A percentile compares a stretch with the other conserved stretches of the same genome.
These are phyloP conservation scores for Threskiornis aethiopicus DNA, from an alignment of 2,797 vertebrate genomes.

Conservation along the genomic window DNA sequence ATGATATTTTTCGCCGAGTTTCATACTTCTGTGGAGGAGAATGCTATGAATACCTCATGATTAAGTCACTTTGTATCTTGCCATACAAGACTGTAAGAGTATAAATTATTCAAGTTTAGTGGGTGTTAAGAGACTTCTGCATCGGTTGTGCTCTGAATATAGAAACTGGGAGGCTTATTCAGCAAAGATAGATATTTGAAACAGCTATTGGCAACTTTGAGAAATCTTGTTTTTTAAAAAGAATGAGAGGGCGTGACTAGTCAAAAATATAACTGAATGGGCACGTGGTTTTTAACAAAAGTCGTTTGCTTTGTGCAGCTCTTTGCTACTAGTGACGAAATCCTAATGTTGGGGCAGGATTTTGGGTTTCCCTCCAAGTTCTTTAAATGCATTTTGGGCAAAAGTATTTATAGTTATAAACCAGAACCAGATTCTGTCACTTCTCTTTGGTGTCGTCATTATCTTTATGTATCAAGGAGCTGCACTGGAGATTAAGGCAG, in stretches of 20 bases:
- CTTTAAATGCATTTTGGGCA: not conserved
- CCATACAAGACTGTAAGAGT: constrained; percentile 52
- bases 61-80: constrained; percentile 73
- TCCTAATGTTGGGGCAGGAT: not conserved
- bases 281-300: not conserved
- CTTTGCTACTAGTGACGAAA: not conserved
- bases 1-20: constrained; percentile 34
- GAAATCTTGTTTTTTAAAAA: constrained; percentile 13
- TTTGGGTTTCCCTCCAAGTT: not conserved
- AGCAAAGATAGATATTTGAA: constrained; percentile 20
- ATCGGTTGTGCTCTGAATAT: constrained; percentile 71
- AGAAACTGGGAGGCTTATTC: constrained; percentile 64
- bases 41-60: constrained; percentile 65
- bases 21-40: constrained; percentile 49
- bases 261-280: not conserved
- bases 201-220: constrained; percentile 28
- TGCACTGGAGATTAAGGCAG: not conserved
- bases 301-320: not conserved
- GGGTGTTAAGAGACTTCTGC: constrained; percentile 68
- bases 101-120: constrained; percentile 78
- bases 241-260: not conserved
- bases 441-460: fast-evolving
- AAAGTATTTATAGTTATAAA: not conserved
- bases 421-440: not conserved
- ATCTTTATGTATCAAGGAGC: not conserved